These are phyloP conservation scores for Drosophila erecta DNA, from an alignment of 1,140 invertebrate genomes.

Conservation along the genomic window DNA sequence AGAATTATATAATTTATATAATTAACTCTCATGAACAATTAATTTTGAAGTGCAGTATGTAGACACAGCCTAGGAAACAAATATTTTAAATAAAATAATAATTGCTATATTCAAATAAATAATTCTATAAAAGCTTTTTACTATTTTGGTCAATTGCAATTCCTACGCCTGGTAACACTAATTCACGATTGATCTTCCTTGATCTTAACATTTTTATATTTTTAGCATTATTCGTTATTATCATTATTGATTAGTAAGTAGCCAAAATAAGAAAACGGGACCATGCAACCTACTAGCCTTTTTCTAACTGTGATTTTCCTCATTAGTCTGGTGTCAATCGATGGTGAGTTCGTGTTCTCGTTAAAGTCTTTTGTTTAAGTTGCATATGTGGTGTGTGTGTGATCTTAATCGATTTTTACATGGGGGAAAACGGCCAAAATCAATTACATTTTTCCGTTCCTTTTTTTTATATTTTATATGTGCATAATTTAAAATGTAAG, in stretches of 20 bases:
- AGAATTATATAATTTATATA: too few species aligned
- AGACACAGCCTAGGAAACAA: too few species aligned
- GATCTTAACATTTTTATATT: slow-evolving; percentile 11
- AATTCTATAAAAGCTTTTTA: neutral
- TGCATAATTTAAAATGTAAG: too few species aligned
- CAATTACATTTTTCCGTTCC: neutral
- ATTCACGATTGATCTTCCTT: neutral
- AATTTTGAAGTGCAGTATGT: too few species aligned
- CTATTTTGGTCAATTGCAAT: neutral
- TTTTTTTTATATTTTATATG: too few species aligned
- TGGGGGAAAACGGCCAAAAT: slow-evolving; percentile 6
- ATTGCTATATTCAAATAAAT: too few species aligned
- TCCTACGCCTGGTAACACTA: slow-evolving; percentile 5
- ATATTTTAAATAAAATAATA: too few species aligned
- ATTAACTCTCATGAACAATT: too few species aligned
- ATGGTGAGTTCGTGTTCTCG: slow-evolving; percentile 41
- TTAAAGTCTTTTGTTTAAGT: slow-evolving; percentile 35
- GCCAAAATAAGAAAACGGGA: neutral
- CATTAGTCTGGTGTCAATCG: slow-evolving; percentile 18
- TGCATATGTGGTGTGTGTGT: slow-evolving; percentile 22
- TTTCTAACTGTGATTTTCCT: slow-evolving; percentile 34
- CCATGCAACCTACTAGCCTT: slow-evolving; percentile 25
- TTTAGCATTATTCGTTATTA: neutral
- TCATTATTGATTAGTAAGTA: neutral
- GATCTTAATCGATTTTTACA: slow-evolving; percentile 22